phyloP scores from a whole-genome alignment of 2,888 invertebrate species.

The Pachycephus smyrnensis region DNA sequence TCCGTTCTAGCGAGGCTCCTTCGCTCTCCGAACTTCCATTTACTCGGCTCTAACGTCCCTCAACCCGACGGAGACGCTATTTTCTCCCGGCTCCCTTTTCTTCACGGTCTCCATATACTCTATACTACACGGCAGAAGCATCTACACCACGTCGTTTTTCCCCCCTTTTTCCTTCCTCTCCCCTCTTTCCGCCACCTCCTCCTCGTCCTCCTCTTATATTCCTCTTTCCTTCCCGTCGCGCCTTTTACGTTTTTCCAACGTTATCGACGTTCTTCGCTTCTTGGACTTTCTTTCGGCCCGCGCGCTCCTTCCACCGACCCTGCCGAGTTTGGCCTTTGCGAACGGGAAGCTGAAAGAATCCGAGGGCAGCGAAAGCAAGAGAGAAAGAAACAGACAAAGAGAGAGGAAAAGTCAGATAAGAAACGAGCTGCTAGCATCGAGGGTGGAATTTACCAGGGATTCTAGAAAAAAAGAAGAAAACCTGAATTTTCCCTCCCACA shows the following conservation, averaged over 20 bases:
- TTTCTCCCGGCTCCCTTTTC: constrained; percentile 61
- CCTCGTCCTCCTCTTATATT: constrained; percentile 1
- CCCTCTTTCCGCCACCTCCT: constrained; percentile 7
- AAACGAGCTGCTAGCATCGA: constrained; percentile 7
- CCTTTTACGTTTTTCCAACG: constrained; percentile 63
- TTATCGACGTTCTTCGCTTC: constrained; percentile 61
- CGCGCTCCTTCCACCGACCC: neutral
- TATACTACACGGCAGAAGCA: constrained; percentile 11
- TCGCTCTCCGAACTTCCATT: constrained; percentile 31
- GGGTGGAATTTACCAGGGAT: constrained; percentile 6
- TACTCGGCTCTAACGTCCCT: constrained; percentile 22
- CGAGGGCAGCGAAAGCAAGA: too few relatives aligned
- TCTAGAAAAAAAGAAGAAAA: neutral
- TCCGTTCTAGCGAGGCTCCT: neutral
- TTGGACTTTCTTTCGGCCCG: constrained; percentile 4
- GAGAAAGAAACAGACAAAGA: neutral
- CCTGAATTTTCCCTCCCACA: neutral
- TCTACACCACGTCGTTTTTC: constrained; percentile 6
- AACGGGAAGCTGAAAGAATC: neutral
- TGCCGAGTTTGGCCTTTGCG: neutral
- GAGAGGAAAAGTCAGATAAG: constrained; percentile 1
- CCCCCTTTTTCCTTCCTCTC: constrained; percentile 13
- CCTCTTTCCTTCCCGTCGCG: constrained; percentile 24
- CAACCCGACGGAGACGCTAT: constrained; percentile 48
- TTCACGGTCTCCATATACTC: constrained; percentile 47